A percentile compares a stretch with the other conserved stretches of the same genome.
Conservation (phyloP, 2,113 vertebrate genomes). For the Callithrix jacchus region DNA sequence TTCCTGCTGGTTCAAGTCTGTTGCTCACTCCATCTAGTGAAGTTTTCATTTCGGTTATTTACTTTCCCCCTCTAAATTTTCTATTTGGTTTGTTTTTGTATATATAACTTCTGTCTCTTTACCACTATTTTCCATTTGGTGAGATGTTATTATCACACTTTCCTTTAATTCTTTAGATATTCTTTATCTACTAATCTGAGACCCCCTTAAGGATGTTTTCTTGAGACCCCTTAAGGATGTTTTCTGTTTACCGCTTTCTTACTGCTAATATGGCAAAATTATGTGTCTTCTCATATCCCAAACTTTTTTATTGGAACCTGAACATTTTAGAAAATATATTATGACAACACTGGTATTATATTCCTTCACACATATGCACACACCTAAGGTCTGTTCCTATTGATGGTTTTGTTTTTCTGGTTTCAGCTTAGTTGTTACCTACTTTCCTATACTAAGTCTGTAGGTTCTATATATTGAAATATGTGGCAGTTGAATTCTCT, state of each 20-base stretch:
- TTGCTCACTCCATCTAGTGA: neutral
- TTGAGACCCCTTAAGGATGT: neutral
- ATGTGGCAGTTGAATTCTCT: neutral
- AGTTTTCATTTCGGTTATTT: neutral
- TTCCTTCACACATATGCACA: neutral
- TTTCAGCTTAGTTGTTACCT: neutral
- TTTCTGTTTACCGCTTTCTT: neutral
- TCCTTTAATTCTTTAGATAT: neutral
- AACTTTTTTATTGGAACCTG: neutral
- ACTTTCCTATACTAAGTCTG: neutral
- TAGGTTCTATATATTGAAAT: neutral
- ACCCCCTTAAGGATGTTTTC: neutral
- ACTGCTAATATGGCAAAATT: neutral
- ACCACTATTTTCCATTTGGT: neutral
- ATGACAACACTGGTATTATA: neutral
- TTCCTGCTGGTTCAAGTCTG: neutral
- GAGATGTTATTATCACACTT: neutral
- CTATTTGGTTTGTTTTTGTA: neutral
- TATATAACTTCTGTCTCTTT: neutral
- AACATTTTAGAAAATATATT: neutral
- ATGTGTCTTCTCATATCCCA: neutral
- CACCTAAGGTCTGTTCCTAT: neutral
- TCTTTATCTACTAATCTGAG: neutral
- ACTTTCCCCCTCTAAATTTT: neutral
- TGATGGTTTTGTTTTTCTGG: neutral